phyloP scores from a whole-genome alignment of 2,888 invertebrate species.

The Callyntrura sp. region DNA sequence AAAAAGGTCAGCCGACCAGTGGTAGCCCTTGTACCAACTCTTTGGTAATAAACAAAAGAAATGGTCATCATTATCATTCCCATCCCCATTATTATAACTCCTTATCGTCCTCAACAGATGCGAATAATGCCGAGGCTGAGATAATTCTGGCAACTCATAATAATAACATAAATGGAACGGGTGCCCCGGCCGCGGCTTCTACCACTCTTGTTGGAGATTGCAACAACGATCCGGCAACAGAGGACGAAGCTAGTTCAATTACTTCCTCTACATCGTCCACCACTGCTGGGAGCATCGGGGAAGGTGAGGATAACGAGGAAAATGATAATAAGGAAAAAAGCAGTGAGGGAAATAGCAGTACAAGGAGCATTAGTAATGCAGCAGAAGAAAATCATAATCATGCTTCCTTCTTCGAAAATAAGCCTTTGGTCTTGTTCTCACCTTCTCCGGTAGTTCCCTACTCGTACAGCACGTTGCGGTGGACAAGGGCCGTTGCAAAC shows the following conservation, averaged over 20 bases:
- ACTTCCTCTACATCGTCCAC: conserved; percentile 42
- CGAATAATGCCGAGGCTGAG: conserved; percentile 69
- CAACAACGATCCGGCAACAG: conserved; percentile 69
- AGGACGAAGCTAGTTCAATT: conserved; percentile 72
- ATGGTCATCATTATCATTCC: conserved; percentile 55
- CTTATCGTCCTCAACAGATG: conserved; percentile 73
- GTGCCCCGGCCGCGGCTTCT: conserved; percentile 6
- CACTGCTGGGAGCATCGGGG: conserved; percentile 1
- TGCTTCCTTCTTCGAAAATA: background rate
- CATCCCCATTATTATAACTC: conserved; percentile 43
- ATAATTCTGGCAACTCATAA: conserved; percentile 36
- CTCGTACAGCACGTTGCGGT: conserved; percentile 64
- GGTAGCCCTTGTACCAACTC: conserved; percentile 7
- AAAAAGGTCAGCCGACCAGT: conserved; percentile 40
- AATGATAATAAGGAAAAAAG: conserved; percentile 52
- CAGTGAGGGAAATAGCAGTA: conserved; percentile 1
- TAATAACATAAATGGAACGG: conserved; percentile 33
- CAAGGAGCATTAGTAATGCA: conserved; percentile 64
- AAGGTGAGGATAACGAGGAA: conserved; percentile 31
- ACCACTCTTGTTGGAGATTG: background rate
- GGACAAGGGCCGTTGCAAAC: conserved; percentile 73
- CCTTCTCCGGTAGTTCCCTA: conserved; percentile 51
- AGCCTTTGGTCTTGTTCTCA: conserved; percentile 28
- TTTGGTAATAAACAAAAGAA: conserved; percentile 45
- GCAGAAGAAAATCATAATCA: conserved; percentile 47